Conservation (phyloP, 2,113 vertebrate species). For the Cranoglanis bouderius region DNA sequence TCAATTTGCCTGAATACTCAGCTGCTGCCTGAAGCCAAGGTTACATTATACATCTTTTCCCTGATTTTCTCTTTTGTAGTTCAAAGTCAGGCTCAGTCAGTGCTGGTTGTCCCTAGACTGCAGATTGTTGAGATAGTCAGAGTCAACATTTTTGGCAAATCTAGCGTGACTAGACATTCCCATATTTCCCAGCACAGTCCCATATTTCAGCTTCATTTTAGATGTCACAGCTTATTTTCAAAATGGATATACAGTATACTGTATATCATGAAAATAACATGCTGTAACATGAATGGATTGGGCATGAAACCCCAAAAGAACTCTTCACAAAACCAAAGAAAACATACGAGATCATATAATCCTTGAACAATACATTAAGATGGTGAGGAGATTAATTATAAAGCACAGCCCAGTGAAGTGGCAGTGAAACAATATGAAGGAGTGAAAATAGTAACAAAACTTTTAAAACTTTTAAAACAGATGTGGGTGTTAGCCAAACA, state of each 20-base stretch:
- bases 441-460: background rate
- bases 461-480: background rate
- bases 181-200: background rate
- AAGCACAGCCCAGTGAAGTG: background rate
- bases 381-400: background rate
- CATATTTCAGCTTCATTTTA: background rate
- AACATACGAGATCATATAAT: background rate
- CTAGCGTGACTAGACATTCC: too few species aligned
- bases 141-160: background rate
- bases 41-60: background rate
- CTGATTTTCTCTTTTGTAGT: background rate
- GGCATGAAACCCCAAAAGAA: background rate
- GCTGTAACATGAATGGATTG: background rate
- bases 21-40: background rate
- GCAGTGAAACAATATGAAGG: background rate
- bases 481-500: background rate
- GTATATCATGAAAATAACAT: background rate
- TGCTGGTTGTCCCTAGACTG: background rate
- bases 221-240: background rate
- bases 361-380: background rate
- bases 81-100: background rate
- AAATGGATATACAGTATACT: background rate
- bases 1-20: background rate
- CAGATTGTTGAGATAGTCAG: background rate
- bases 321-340: background rate